These are phyloP conservation scores for Corythornis cristatus DNA, from an alignment of 2,113 vertebrate genomes.

Conservation along the genomic window DNA sequence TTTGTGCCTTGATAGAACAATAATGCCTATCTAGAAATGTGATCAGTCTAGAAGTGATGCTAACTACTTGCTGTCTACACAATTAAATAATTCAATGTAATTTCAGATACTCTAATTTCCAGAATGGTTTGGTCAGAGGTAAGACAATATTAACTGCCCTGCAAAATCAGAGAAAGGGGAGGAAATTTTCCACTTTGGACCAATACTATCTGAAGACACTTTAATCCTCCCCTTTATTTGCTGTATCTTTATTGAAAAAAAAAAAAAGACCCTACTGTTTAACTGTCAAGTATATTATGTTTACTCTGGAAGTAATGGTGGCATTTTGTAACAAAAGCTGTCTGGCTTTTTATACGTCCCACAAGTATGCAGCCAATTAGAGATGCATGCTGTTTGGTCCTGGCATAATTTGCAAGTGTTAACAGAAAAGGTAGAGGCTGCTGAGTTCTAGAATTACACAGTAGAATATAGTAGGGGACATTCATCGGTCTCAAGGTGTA, in stretches of 20 bases:
- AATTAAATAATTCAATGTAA: constrained; percentile 96
- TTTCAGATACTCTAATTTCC: constrained; percentile 88
- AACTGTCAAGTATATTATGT: background rate
- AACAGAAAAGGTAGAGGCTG: background rate
- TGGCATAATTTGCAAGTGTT: background rate
- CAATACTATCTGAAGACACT: background rate
- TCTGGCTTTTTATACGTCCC: background rate
- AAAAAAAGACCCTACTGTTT: background rate
- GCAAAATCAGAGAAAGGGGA: background rate
- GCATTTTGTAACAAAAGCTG: background rate
- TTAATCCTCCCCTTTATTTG: background rate
- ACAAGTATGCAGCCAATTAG: background rate
- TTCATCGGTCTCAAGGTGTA: background rate
- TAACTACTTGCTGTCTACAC: constrained; percentile 85
- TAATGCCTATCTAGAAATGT: constrained; percentile 86
- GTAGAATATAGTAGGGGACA: background rate
- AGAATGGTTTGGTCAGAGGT: constrained; percentile 69
- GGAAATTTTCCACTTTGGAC: background rate
- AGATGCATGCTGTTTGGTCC: background rate
- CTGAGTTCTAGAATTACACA: background rate
- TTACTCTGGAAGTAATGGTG: background rate
- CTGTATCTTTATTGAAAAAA: background rate
- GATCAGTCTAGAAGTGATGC: constrained; percentile 84
- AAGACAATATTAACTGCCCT: constrained; percentile 59
- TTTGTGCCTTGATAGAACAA: constrained; percentile 78